A percentile compares a stretch with the other conserved stretches of the same genome.
phyloP scores from a whole-genome alignment of 1,140 invertebrate genomes.

The Brachionus calyciflorus region DNA sequence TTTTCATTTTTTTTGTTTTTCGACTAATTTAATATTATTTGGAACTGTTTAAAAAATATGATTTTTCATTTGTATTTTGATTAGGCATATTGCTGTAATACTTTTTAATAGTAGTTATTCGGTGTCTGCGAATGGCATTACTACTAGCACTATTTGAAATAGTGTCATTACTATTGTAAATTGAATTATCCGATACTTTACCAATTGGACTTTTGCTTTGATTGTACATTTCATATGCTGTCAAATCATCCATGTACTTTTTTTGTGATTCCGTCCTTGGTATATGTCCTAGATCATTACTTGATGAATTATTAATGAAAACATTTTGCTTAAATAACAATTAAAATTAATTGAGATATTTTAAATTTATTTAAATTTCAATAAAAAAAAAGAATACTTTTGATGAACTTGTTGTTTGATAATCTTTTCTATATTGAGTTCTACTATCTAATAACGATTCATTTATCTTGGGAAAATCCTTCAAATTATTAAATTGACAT shows the following conservation, averaged over 20 bases:
- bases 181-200: neutral
- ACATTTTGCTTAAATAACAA: neutral
- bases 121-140: conserved; percentile 23
- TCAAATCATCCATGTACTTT: conserved; percentile 11
- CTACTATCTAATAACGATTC: conserved; percentile 9
- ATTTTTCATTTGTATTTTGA: neutral
- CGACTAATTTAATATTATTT: neutral
- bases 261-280: conserved; percentile 29
- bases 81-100: conserved; percentile 13
- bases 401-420: conserved; percentile 20
- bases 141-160: conserved; percentile 4
- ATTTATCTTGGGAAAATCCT: conserved; percentile 8
- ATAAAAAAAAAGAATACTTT: conserved; percentile 9
- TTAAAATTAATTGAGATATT: neutral
- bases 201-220: neutral
- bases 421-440: conserved; percentile 5
- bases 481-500: neutral
- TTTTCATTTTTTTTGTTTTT: too few relatives aligned
- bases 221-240: conserved; percentile 34
- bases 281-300: conserved; percentile 2
- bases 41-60: neutral
- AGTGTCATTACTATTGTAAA: conserved; percentile 13
- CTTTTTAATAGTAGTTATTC: conserved; percentile 28
- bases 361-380: neutral
- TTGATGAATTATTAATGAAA: conserved; percentile 10